Percentiles rank a stretch among this genome's conserved stretches.
These are phyloP conservation scores for Gambusia affinis DNA, from an alignment of 2,113 vertebrate genomes.

Conservation along the genomic window DNA sequence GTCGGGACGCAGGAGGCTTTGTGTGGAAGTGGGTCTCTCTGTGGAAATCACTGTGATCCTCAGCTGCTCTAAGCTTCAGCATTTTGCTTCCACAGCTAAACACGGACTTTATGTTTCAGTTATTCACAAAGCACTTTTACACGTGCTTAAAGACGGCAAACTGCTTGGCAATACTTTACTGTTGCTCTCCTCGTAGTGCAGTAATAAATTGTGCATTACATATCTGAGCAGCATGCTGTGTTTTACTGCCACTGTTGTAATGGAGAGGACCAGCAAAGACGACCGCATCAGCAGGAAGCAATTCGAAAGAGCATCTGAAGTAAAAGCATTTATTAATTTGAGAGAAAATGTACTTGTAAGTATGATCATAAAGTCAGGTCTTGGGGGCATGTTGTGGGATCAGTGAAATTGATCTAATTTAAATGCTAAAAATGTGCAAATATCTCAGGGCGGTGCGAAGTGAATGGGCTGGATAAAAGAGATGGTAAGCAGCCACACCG, in stretches of 20 bases:
- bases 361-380: constrained; percentile 34
- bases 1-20: constrained; percentile 59
- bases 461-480: constrained; percentile 35
- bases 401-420: constrained; percentile 47
- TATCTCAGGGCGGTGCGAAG: constrained; percentile 44
- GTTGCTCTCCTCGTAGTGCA: constrained; percentile 24
- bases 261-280: constrained; percentile 26
- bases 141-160: constrained; percentile 17
- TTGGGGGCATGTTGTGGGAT: constrained; percentile 26
- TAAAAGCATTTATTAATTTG: constrained; percentile 29
- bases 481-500: constrained; percentile 27
- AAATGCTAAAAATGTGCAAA: constrained; percentile 46
- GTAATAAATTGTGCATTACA: constrained; percentile 36
- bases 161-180: constrained; percentile 10
- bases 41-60: constrained; percentile 30
- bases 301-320: constrained; percentile 22
- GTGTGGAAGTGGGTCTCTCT: constrained; percentile 38
- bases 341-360: constrained; percentile 19
- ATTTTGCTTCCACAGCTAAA: constrained; percentile 14
- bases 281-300: constrained; percentile 16
- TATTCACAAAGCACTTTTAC: constrained; percentile 8
- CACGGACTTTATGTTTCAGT: constrained; percentile 7
- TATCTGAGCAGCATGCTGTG: constrained; percentile 23
- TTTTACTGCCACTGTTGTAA: constrained; percentile 33
- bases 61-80: background rate